Evolutionary conservation across 2,888 invertebrate species (phyloP), one percentile per base, ranked within the genome.

Genomic region (Bruchidius siliquastri): DNA sequence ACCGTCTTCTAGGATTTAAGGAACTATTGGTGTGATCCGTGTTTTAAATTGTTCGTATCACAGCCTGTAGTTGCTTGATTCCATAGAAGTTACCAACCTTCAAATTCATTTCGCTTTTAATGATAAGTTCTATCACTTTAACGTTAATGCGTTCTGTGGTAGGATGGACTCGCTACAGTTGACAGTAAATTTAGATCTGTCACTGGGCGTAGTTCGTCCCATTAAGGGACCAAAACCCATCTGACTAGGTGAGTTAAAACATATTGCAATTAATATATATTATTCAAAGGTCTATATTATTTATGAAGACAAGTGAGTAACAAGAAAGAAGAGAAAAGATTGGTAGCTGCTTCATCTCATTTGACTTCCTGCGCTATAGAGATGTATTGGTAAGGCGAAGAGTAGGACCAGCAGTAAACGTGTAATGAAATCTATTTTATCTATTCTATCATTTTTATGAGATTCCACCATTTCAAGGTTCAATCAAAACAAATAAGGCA

Each of bases 21-120:
- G 86, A 87, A 86, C 86, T 86, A 81, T 81, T 82, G 84, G 82
- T 85, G 86, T 85, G 86, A 84, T 71, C 18, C 85, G 80, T 85
- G 84, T 77, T 74, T 77, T 77, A 76, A 69, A 74, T 72, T 30
- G 20, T 71, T 74, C 83, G 81, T 86, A 86, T 86, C 86, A 86
- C 86, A 87, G 86, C 84, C 81, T 72, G 81, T 84, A 86, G 86
- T 86, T 85, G 81, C 85, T 84, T 83, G 79, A 74, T 75, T 79
- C 77, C 74, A 76, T 74, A 18, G 22, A 72, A 70, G 68, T 13
- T 21, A 49, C 49, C 1, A 13, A 13, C 1, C 49, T 49, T 13
- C 49, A 49, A 49, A 8, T 4, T 13, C 1, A 13, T 49, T 49
- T 49, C 13, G 13, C 49, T 13, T 6, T 69, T 69, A 20, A 20